Evolutionary conservation across 2,113 vertebrate genomes (phyloP), one percentile per base, ranked within the genome.

Genomic region (Hydrolagus affinis): DNA sequence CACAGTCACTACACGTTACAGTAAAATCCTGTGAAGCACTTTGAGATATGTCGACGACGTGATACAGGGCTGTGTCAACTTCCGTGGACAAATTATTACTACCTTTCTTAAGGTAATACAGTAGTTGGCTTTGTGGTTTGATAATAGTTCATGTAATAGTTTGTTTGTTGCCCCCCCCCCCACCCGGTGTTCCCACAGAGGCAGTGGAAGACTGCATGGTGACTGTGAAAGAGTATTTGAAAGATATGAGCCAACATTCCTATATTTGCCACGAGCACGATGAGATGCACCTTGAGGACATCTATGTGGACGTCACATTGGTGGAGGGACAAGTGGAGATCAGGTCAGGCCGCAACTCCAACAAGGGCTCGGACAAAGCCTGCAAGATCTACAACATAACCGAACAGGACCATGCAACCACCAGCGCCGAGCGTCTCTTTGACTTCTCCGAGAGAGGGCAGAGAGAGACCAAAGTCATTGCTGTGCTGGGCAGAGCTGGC

Each of bases 401-500:
- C 0, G 94, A 94, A 75, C 90, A 90, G 69, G 91, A 92, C 86
- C 92, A 87, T 30, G 87, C 60, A 75, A 32, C 11, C 0, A 44
- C 95, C 59, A 86, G 87, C 0, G 89, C 86, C 75, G 91, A 68
- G 1, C 90, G 94, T 87, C 91, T 96, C 86, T 95, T 97, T 87
- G 85, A 91, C 21, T 59, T 86, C 0, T 78, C 87, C 0, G 85
- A 77, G 1, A 87, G 70, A 59, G 90, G 89, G 75, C 78, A 89
- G 0, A 90, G 88, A 57, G 92, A 92, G 11, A 92, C 91, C 0
- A 90, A 86, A 21, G 91, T 94, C 83, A 89, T 95, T 2, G 86
- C 94, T 14, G 86, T 96, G 11, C 88, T 97, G 60, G 95, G 95
- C 7, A 95, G 94, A 86, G 92, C 95, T 0, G 96, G 97, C 17